These are phyloP conservation scores for Apamea anceps DNA, from an alignment of 2,888 invertebrate genomes.

Conservation along the genomic window DNA sequence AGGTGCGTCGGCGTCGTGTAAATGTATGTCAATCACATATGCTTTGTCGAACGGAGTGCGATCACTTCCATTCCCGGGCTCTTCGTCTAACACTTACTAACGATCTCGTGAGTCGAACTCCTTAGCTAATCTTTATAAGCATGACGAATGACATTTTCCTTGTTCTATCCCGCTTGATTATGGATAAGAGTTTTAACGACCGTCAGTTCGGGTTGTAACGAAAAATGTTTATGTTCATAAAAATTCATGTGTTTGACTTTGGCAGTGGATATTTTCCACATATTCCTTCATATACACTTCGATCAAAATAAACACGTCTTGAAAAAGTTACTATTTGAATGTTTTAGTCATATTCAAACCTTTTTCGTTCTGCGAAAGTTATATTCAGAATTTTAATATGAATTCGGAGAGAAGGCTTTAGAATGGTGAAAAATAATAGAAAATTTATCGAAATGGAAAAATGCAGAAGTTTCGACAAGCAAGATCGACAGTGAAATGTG, in stretches of 20 bases:
- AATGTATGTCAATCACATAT: constrained; percentile 52
- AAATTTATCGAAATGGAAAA: not conserved
- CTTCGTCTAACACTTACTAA: constrained; percentile 53
- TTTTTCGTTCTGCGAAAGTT: not conserved
- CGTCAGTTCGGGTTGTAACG: constrained; percentile 59
- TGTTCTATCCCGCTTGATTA: constrained; percentile 66
- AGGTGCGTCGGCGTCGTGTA: constrained; percentile 43
- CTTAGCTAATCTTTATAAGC: constrained; percentile 66
- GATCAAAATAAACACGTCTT: not conserved
- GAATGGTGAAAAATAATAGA: not conserved
- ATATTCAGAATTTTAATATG: not conserved
- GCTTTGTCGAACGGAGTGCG: constrained; percentile 44
- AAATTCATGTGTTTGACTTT: constrained; percentile 64
- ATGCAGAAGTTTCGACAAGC: not conserved
- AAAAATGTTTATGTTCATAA: constrained; percentile 68
- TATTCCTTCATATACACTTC: not conserved
- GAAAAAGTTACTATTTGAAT: not conserved
- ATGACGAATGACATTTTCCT: constrained; percentile 66
- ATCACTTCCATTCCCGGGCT: constrained; percentile 45
- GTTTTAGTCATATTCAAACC: not conserved
- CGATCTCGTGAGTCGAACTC: constrained; percentile 53
- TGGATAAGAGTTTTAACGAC: constrained; percentile 68
- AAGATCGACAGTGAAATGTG: not conserved
- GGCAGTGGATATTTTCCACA: constrained; percentile 57
- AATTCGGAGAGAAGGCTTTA: not conserved